A percentile compares a stretch with the other conserved stretches of the same genome.
phyloP scores from a whole-genome alignment of 2,888 invertebrate genomes.

The Coleophora deauratella region DNA sequence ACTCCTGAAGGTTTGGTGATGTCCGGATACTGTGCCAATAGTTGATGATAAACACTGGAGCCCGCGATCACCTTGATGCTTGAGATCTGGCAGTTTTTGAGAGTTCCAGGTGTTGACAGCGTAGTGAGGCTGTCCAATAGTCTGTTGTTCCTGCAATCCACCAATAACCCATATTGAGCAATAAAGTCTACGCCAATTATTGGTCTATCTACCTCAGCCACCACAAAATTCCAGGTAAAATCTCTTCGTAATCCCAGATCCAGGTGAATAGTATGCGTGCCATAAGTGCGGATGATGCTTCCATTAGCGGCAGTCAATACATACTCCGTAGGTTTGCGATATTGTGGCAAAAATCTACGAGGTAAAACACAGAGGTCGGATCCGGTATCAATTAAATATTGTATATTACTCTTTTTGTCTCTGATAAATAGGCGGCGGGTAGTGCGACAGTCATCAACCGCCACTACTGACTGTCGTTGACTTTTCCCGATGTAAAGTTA shows the following conservation, averaged over 20 bases:
- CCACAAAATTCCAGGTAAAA: too few relatives aligned
- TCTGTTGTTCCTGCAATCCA: conserved; percentile 19
- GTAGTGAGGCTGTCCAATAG: conserved; percentile 11
- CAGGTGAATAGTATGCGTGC: not conserved
- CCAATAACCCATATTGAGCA: conserved; percentile 19
- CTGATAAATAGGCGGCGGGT: conserved; percentile 22
- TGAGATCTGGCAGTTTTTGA: not conserved
- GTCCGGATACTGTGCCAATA: too few relatives aligned
- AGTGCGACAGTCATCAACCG: conserved; percentile 17
- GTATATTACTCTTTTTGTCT: conserved; percentile 16
- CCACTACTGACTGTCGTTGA: conserved; percentile 21
- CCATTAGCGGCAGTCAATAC: conserved; percentile 8
- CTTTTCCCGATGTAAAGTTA: conserved; percentile 17
- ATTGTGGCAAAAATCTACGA: conserved; percentile 4
- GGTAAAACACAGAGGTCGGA: conserved; percentile 15
- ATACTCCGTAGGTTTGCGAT: conserved; percentile 1
- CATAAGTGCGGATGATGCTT: conserved; percentile 6
- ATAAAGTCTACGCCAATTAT: conserved; percentile 34
- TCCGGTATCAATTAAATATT: conserved; percentile 16
- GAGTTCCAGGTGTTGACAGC: not conserved
- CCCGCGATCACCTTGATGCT: conserved; percentile 4
- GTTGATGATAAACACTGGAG: too few relatives aligned
- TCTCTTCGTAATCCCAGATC: conserved; percentile 6
- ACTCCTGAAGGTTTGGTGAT: too few relatives aligned
- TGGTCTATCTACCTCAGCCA: conserved; percentile 19